Percentiles rank a stretch among this genome's conserved stretches.
Conservation (phyloP, 2,113 vertebrate genomes). For the Pavo muticus region DNA sequence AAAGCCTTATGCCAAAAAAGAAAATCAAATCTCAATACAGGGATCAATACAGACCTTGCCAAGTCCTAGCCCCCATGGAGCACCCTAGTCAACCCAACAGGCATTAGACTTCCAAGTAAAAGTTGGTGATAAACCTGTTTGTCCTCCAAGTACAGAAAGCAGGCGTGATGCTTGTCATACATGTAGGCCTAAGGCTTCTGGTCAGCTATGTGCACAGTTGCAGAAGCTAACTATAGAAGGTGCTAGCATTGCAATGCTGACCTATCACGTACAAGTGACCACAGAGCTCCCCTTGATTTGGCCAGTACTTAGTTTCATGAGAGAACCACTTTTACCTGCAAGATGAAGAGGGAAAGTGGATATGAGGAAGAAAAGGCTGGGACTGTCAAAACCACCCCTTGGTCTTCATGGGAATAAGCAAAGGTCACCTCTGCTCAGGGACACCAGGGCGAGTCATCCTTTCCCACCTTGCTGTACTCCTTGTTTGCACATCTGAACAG, state of each 20-base stretch:
- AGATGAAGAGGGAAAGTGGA: not conserved
- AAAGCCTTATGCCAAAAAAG: not conserved
- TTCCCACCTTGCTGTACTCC: not conserved
- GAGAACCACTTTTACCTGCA: not conserved
- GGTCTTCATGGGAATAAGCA: not conserved
- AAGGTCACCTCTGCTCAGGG: fast-evolving
- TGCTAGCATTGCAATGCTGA: not conserved
- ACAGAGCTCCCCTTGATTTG: not conserved
- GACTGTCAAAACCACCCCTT: not conserved
- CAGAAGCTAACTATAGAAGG: not conserved
- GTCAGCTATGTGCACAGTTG: not conserved
- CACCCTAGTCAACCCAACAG: not conserved
- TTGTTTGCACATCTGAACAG: not conserved
- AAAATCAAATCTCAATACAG: not conserved
- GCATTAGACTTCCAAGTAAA: not conserved
- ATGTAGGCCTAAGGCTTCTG: too few species aligned
- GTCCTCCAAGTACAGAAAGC: not conserved
- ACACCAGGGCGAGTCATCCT: not conserved
- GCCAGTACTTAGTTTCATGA: fast-evolving
- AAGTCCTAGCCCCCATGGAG: not conserved
- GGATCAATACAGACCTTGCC: not conserved
- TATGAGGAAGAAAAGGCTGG: fast-evolving
- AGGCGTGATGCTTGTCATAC: not conserved
- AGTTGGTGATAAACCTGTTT: not conserved
- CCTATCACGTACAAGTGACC: not conserved